phyloP scores from a whole-genome alignment of 2,888 invertebrate genomes.

The Protodeltote pygarga region DNA sequence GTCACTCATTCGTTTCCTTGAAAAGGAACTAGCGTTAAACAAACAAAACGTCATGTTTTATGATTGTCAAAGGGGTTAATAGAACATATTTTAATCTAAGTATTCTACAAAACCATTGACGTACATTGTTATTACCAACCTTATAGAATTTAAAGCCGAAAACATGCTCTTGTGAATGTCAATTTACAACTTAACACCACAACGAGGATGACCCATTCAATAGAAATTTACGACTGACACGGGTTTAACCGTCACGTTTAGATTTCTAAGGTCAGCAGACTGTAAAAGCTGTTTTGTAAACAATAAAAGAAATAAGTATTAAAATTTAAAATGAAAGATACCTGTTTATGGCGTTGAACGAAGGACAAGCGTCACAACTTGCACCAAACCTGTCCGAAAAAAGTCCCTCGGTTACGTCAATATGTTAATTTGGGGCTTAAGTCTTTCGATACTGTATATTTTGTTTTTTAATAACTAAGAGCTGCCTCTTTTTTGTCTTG shows the following conservation, averaged over 20 bases:
- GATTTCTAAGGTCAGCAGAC: neutral
- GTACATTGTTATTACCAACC: too few species aligned
- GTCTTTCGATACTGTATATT: neutral
- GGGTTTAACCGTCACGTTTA: constrained; percentile 4
- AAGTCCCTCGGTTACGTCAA: constrained; percentile 1
- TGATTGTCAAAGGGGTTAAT: neutral
- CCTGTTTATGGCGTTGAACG: constrained; percentile 7
- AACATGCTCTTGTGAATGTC: too few species aligned
- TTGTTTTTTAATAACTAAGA: constrained; percentile 3
- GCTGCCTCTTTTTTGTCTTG: too few species aligned
- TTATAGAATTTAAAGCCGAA: too few species aligned
- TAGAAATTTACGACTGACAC: neutral
- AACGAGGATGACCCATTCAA: constrained; percentile 4
- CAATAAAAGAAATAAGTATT: neutral
- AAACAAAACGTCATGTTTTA: neutral
- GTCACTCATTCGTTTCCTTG: neutral
- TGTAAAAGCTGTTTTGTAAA: neutral
- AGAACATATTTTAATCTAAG: neutral
- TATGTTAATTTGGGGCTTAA: constrained; percentile 9
- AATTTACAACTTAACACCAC: too few species aligned
- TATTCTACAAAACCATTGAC: too few species aligned
- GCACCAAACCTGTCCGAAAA: constrained; percentile 17
- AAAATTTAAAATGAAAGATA: neutral
- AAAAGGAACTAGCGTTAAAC: neutral
- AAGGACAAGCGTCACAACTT: constrained; percentile 1